phyloP scores from a whole-genome alignment of 2,888 invertebrate genomes.

The Seira musarum region DNA sequence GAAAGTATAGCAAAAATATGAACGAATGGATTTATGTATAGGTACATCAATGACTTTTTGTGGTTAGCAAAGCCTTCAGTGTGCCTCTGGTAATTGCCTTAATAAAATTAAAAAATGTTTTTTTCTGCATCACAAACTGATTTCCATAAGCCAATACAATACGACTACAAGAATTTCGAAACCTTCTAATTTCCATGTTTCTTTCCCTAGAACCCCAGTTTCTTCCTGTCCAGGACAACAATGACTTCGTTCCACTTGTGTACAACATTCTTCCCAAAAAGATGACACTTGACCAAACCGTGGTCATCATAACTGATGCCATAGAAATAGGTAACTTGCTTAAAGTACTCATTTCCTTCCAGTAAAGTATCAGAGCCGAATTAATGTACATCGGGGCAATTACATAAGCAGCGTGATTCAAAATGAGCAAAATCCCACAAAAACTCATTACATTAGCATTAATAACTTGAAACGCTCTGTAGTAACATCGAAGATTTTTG shows the following conservation, averaged over 20 bases:
- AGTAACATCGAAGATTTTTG: no score
- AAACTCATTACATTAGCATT: no score
- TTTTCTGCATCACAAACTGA: not conserved
- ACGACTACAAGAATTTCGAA: not conserved
- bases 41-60: no score
- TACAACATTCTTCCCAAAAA: not conserved
- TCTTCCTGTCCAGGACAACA: not conserved
- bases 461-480: no score
- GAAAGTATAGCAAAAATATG: no score
- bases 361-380: conserved; percentile 3
- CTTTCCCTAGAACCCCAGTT: not conserved
- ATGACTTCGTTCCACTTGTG: not conserved
- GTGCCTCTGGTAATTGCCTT: conserved; percentile 9
- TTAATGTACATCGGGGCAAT: no score
- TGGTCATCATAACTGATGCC: not conserved
- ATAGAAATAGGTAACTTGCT: not conserved
- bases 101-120: not conserved
- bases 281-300: not conserved
- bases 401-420: no score
- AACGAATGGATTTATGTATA: no score
- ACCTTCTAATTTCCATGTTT: conserved; percentile 13
- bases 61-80: conserved; percentile 10
- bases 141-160: not conserved
- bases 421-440: no score
- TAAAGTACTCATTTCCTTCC: conserved; percentile 16